Percentiles rank a stretch among this genome's conserved stretches.
These are phyloP conservation scores for Eurytoma adleriae DNA, from an alignment of 2,888 invertebrate species.

Conservation along the genomic window DNA sequence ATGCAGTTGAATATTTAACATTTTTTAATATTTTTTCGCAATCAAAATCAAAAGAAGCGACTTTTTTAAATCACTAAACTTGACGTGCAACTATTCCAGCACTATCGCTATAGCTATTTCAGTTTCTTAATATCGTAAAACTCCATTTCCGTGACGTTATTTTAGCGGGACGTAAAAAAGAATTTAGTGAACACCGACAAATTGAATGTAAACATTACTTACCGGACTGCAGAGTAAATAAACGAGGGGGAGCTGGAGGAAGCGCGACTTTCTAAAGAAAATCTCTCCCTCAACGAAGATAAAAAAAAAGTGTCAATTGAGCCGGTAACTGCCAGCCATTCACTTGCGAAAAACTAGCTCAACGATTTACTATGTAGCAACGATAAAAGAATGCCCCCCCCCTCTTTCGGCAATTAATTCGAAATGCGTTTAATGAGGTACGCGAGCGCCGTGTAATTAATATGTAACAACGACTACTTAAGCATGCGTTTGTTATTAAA, in stretches of 20 bases:
- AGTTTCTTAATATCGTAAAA: too few relatives aligned
- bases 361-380: neutral
- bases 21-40: too few relatives aligned
- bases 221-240: too few relatives aligned
- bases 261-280: neutral
- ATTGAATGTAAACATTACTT: too few relatives aligned
- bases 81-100: too few relatives aligned
- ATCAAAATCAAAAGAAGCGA: too few relatives aligned
- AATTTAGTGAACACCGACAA: too few relatives aligned
- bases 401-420: constrained; percentile 20
- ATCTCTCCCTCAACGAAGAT: neutral
- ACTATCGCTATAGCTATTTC: too few relatives aligned
- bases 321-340: neutral
- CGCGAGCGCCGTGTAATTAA: constrained; percentile 21
- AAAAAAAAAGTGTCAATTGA: neutral
- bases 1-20: too few relatives aligned
- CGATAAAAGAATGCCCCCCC: constrained; percentile 14
- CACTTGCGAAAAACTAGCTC: constrained; percentile 18
- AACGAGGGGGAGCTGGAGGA: neutral
- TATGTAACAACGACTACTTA: constrained; percentile 16
- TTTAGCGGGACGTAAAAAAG: too few relatives aligned
- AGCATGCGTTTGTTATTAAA: constrained; percentile 11
- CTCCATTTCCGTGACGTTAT: too few relatives aligned
- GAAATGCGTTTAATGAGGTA: constrained; percentile 32
- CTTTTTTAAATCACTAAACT: too few relatives aligned